Conservation (phyloP, 2,888 invertebrate genomes). For the Drosophila yooni region DNA sequence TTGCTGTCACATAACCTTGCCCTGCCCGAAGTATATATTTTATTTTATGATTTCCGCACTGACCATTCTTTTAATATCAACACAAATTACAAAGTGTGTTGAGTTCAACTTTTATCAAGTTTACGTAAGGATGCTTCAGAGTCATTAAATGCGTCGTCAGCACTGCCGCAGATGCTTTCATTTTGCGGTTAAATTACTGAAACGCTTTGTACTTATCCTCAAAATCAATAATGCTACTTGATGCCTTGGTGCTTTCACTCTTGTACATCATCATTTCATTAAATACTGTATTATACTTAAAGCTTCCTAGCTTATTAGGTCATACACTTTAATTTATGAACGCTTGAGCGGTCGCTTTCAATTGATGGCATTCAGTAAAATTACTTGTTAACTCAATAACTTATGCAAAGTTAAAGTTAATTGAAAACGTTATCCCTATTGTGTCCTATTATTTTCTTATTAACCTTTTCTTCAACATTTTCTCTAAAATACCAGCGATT, state of each 20-base stretch:
- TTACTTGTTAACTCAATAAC: not conserved
- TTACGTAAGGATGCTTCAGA: constrained; percentile 32
- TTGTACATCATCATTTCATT: constrained; percentile 13
- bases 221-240: constrained; percentile 45
- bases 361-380: not conserved
- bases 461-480: not conserved
- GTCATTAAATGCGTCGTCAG: constrained; percentile 44
- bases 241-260: constrained; percentile 5
- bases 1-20: constrained; percentile 31
- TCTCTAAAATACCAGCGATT: not conserved
- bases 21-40: constrained; percentile 19
- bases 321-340: not conserved
- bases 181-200: constrained; percentile 17
- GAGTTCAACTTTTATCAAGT: constrained; percentile 27
- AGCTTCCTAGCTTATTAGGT: constrained; percentile 8
- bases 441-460: not conserved
- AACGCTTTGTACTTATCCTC: constrained; percentile 12
- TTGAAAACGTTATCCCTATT: not conserved
- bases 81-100: constrained; percentile 12
- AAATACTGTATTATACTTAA: constrained; percentile 6
- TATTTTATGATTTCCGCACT: constrained; percentile 26
- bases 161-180: constrained; percentile 19
- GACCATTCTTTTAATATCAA: constrained; percentile 24
- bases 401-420: not conserved
- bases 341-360: not conserved